Conservation (phyloP, 2,888 invertebrate species). For the Eumerus sabulonum region DNA sequence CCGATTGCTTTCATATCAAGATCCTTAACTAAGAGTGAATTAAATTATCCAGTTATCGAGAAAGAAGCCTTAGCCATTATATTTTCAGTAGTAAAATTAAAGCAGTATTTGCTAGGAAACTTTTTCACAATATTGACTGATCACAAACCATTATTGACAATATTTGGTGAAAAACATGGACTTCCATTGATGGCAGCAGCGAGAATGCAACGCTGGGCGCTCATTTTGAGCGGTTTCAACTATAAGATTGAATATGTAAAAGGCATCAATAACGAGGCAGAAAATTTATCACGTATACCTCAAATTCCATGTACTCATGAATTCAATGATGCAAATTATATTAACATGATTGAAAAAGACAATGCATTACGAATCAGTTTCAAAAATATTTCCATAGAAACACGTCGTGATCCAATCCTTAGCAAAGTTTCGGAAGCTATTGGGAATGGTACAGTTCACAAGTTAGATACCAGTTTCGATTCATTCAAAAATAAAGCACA, state of each 20-base stretch:
- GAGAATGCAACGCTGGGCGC: constrained; percentile 32
- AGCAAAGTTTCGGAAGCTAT: constrained; percentile 39
- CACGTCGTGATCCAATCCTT: constrained; percentile 36
- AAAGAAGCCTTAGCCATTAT: constrained; percentile 16
- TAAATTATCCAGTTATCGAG: constrained; percentile 6
- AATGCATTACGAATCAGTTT: constrained; percentile 35
- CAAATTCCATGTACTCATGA: no score
- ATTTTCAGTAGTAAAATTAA: constrained; percentile 57
- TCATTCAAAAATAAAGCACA: constrained; percentile 31
- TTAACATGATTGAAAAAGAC: constrained; percentile 27
- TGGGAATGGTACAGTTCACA: constrained; percentile 35
- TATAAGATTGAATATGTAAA: constrained; percentile 25
- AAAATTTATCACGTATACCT: constrained; percentile 19
- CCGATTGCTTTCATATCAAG: constrained; percentile 30
- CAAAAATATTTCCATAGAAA: constrained; percentile 41
- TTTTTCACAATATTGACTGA: constrained; percentile 52
- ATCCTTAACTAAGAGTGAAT: constrained; percentile 22
- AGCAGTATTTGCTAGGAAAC: constrained; percentile 55
- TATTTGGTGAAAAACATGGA: constrained; percentile 57
- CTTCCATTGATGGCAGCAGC: constrained; percentile 55
- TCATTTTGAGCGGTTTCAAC: constrained; percentile 27
- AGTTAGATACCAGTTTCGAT: constrained; percentile 28
- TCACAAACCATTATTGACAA: constrained; percentile 52
- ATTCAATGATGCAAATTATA: constrained; percentile 36
- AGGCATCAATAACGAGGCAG: constrained; percentile 16